Evolutionary conservation across 2,797 vertebrate genomes (phyloP).

Genomic region (Antrozous pallidus): DNA sequence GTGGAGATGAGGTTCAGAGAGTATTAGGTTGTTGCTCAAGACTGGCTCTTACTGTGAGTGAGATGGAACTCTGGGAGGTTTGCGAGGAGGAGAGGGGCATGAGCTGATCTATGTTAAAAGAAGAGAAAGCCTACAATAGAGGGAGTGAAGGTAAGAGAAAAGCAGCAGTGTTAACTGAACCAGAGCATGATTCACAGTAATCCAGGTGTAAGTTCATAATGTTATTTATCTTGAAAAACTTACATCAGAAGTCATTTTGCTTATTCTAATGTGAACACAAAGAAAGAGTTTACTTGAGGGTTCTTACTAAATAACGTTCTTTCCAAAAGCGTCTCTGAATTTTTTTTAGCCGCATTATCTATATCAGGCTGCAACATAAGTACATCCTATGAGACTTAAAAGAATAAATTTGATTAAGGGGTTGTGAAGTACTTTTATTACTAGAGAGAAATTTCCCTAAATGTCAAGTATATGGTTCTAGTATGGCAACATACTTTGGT

Average conservation of each 20-base stretch:
- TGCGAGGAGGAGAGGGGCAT: not conserved
- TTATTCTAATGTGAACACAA: not conserved
- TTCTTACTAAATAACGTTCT: not conserved
- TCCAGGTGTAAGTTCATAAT: not conserved
- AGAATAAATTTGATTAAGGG: conserved; percentile 2
- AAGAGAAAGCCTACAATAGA: not conserved
- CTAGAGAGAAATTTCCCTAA: conserved; percentile 14
- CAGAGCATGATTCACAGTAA: not conserved
- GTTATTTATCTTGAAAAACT: conserved; percentile 22
- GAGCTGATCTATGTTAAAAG: not conserved
- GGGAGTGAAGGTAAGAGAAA: not conserved
- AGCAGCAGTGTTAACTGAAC: not conserved
- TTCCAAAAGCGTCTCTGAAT: not conserved
- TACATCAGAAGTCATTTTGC: conserved; percentile 18
- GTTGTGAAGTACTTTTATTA: conserved; percentile 35
- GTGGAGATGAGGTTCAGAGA: not conserved
- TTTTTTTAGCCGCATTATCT: not conserved
- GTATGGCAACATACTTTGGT: conserved; percentile 10
- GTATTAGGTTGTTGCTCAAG: not conserved
- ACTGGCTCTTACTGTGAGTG: not conserved
- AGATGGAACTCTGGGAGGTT: not conserved
- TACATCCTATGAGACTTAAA: not conserved
- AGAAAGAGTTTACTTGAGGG: not conserved
- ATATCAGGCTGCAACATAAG: not conserved
- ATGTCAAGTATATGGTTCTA: not conserved